Evolutionary conservation across 2,888 invertebrate genomes (phyloP).

Genomic region (Drosophila longiperda): DNA sequence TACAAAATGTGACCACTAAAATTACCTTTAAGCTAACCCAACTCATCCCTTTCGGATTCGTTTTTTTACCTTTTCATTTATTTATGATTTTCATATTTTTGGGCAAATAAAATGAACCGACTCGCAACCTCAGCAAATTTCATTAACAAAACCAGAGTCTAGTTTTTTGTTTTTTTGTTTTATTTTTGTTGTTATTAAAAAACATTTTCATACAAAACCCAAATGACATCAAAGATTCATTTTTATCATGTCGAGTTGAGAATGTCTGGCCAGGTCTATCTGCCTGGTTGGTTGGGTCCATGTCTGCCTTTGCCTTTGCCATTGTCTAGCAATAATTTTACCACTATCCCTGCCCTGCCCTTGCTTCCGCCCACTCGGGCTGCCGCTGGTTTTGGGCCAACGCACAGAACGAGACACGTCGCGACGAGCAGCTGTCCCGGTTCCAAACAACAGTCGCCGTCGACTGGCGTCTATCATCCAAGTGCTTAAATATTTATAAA

Average conservation of each 20-base stretch:
- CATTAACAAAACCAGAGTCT: constrained; percentile 66
- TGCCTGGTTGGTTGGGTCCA: constrained; percentile 19
- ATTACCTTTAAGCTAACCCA: background rate
- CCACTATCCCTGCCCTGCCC: background rate
- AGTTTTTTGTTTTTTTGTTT: constrained; percentile 25
- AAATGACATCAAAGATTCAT: constrained; percentile 79
- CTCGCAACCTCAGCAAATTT: constrained; percentile 59
- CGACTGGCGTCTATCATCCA: constrained; percentile 58
- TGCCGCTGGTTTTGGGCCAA: constrained; percentile 36
- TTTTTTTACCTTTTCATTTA: constrained; percentile 56
- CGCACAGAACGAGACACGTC: constrained; percentile 28
- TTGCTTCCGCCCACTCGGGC: background rate
- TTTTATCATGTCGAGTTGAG: constrained; percentile 70
- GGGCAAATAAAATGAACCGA: constrained; percentile 63
- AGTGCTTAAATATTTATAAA: constrained; percentile 77
- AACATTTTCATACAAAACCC: constrained; percentile 68
- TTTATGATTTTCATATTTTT: constrained; percentile 74
- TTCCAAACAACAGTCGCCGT: constrained; percentile 2
- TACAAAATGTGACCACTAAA: background rate
- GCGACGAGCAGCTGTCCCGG: constrained; percentile 43
- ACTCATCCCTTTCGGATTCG: background rate
- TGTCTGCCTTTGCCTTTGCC: constrained; percentile 14
- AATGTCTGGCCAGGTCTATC: constrained; percentile 49
- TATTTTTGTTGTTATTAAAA: constrained; percentile 71
- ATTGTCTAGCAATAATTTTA: constrained; percentile 4